These are phyloP conservation scores for Heliconius sara DNA, from an alignment of 2,888 invertebrate genomes.

Conservation along the genomic window DNA sequence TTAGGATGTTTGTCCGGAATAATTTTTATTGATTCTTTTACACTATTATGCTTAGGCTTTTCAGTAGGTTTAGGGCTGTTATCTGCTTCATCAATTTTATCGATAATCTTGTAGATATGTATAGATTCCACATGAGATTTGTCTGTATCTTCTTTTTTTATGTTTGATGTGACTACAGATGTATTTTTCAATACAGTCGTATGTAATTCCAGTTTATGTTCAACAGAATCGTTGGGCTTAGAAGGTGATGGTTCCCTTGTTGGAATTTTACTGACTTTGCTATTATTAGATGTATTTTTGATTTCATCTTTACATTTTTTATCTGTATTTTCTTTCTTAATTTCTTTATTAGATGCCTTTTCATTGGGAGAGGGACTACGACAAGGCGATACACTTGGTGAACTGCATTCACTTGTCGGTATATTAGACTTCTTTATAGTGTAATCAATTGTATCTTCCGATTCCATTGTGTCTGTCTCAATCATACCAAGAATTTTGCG, in stretches of 20 bases:
- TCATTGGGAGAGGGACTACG: slow-evolving; percentile 62
- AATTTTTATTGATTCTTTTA: not conserved
- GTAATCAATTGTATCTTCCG: slow-evolving; percentile 50
- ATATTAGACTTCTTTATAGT: slow-evolving; percentile 53
- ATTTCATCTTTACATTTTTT: slow-evolving; percentile 57
- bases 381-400: slow-evolving; percentile 67
- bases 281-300: slow-evolving; percentile 48
- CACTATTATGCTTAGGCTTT: not conserved
- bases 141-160: slow-evolving; percentile 1
- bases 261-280: slow-evolving; percentile 34
- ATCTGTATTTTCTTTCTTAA: slow-evolving; percentile 48
- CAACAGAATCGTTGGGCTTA: slow-evolving; percentile 38
- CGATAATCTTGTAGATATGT: slow-evolving; percentile 30
- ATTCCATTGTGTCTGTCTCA: slow-evolving; percentile 65
- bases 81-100: slow-evolving; percentile 6
- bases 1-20: not conserved
- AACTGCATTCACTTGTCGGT: slow-evolving; percentile 55
- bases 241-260: slow-evolving; percentile 41
- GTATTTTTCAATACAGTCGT: slow-evolving; percentile 43
- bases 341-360: slow-evolving; percentile 51
- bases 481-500: slow-evolving; percentile 87
- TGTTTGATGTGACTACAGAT: slow-evolving; percentile 52
- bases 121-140: not conserved
- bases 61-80: not conserved
- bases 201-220: slow-evolving; percentile 10